phyloP scores from a whole-genome alignment of 2,113 vertebrate genomes.

The Gnathonemus echidnorhynchus region DNA sequence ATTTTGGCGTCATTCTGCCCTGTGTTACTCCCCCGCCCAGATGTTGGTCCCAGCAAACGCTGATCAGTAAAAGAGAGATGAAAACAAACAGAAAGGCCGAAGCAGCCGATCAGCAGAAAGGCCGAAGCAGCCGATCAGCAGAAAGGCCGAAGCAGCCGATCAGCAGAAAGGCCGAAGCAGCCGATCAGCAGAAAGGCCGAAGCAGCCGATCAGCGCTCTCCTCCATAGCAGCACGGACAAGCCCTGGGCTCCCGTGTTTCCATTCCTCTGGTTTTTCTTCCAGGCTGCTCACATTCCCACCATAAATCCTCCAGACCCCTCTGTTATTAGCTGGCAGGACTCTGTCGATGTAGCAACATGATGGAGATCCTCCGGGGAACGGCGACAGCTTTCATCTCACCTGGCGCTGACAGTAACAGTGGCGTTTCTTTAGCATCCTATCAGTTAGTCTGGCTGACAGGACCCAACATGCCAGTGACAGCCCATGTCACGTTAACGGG shows the following conservation, averaged over 20 bases:
- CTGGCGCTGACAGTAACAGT: background rate
- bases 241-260: background rate
- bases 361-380: background rate
- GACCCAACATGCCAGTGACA: background rate
- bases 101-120: background rate
- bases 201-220: too few relatives aligned
- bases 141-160: too few relatives aligned
- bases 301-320: background rate
- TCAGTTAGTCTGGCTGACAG: background rate
- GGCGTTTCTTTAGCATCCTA: background rate
- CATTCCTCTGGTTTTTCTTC: background rate
- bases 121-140: background rate
- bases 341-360: background rate
- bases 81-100: background rate
- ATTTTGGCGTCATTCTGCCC: background rate
- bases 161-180: background rate
- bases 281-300: background rate
- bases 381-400: background rate
- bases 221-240: background rate
- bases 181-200: background rate
- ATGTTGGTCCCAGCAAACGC: background rate
- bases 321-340: background rate
- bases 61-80: background rate
- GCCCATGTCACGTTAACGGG: background rate
- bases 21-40: background rate